Evolutionary conservation across 2,888 invertebrate species (phyloP), one percentile per base, ranked within the genome.

Genomic region (Eristalis pertinax): DNA sequence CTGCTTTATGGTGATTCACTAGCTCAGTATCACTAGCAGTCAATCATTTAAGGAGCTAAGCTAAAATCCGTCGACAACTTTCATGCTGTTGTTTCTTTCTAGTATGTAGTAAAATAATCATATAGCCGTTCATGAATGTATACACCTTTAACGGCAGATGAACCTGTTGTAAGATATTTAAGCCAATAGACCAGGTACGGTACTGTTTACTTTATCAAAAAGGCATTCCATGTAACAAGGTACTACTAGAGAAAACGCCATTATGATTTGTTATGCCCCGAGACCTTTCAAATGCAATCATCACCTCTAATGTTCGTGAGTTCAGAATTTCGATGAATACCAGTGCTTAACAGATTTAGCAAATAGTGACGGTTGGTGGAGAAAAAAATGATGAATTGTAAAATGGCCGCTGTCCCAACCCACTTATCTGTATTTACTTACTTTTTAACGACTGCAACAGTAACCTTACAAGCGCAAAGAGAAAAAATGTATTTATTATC

Each of bases 341-440:
- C 89, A 89, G 90, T 90, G 89, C 91, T 91, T 91, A 92, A 92
- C 92, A 91, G 91, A 90, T 91, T 91, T 89, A 89, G 91, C 91
- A 92, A 92, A 92, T 89, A 92, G 84, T 76, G 89, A 80, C 68
- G 70, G 89, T 87, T 72, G 80, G 72, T 81, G 84, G 63, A 87
- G 76, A 85, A 88, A 86, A 84, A 77, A 68, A 64, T 72, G 79
- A 50, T 82, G 82, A n/a, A n/a, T 82, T 67, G 50, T 68, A 76
- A 82, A 75, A 82, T 76, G 82, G 82, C 72, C 72, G 76, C 76
- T 41, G 43, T 24, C n/a, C 67, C 76, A 82, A 76, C 70, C 82
- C 67, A 82, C 82, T 82, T 82, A 80, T 62, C 72, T 62, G 58
- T 75, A 76, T 82, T 82, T 76, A 65, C 35, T 82, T 81, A 69